Percentiles rank a stretch among this genome's conserved stretches.
phyloP scores from a whole-genome alignment of 2,113 vertebrate genomes.

The Hylia prasina region DNA sequence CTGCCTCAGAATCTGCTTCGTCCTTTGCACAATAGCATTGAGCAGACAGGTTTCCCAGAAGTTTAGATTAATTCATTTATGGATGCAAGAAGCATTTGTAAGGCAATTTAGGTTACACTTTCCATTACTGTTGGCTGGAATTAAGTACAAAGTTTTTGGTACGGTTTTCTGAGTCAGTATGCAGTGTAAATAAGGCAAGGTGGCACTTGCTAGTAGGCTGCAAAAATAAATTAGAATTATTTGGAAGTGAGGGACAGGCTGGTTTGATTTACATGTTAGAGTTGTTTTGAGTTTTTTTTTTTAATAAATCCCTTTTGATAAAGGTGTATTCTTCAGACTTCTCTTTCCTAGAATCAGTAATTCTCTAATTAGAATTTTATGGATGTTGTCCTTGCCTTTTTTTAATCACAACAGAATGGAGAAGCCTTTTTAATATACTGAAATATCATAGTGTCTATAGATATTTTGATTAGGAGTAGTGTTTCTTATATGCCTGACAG shows the following conservation, averaged over 20 bases:
- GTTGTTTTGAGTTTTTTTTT: not conserved
- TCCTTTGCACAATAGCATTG: not conserved
- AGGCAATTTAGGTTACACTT: not conserved
- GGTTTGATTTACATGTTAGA: not conserved
- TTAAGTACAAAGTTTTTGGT: not conserved
- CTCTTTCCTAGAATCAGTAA: not conserved
- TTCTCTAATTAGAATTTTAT: not conserved
- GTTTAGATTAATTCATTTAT: not conserved
- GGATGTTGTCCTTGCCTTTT: not conserved
- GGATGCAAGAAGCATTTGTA: not conserved
- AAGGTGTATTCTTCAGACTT: not conserved
- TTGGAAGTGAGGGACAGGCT: not conserved
- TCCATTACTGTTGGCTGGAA: not conserved
- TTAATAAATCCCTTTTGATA: not conserved
- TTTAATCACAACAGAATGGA: not conserved
- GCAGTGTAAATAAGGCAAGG: not conserved
- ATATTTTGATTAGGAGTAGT: not conserved
- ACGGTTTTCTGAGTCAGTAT: not conserved
- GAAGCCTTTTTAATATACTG: not conserved
- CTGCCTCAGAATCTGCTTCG: not conserved
- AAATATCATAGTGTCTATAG: not conserved
- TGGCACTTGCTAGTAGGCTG: not conserved
- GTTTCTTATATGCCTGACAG: not conserved
- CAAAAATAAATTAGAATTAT: not conserved
- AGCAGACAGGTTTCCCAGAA: not conserved